A percentile compares a stretch with the other conserved stretches of the same genome.
phyloP scores from a whole-genome alignment of 2,113 vertebrate species.

The Pelvicachromis taeniatus region DNA sequence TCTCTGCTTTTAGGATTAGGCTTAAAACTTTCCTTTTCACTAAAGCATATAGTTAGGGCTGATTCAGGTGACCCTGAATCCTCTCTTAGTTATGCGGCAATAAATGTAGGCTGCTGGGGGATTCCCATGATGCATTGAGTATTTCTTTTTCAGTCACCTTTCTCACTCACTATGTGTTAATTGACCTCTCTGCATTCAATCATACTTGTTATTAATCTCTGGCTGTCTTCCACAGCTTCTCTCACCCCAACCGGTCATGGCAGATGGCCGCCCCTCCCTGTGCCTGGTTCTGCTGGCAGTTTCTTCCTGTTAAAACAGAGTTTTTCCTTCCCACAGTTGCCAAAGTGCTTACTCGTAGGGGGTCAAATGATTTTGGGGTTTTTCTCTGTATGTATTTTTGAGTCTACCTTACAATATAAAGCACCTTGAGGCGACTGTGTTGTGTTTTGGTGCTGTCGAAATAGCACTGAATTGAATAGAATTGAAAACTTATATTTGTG shows the following conservation, averaged over 20 bases:
- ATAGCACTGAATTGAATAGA: neutral
- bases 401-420: neutral
- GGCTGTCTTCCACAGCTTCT: neutral
- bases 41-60: neutral
- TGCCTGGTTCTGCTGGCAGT: neutral
- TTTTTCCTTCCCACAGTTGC: neutral
- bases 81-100: neutral
- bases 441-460: neutral
- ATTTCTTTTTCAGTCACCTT: neutral
- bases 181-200: neutral
- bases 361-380: too few species aligned
- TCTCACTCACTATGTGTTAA: neutral
- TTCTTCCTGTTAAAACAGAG: neutral
- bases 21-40: neutral
- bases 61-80: neutral
- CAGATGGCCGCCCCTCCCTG: neutral
- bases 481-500: neutral
- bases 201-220: too few species aligned
- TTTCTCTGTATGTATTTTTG: neutral
- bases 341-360: neutral
- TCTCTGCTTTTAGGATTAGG: neutral
- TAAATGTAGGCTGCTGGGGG: neutral
- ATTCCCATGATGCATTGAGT: neutral
- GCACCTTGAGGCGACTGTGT: neutral
- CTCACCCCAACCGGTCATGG: neutral